Percentiles rank a stretch among this genome's conserved stretches.
These are phyloP conservation scores for Anguilla pacifica DNA, from an alignment of 2,797 vertebrate genomes.

Conservation along the genomic window DNA sequence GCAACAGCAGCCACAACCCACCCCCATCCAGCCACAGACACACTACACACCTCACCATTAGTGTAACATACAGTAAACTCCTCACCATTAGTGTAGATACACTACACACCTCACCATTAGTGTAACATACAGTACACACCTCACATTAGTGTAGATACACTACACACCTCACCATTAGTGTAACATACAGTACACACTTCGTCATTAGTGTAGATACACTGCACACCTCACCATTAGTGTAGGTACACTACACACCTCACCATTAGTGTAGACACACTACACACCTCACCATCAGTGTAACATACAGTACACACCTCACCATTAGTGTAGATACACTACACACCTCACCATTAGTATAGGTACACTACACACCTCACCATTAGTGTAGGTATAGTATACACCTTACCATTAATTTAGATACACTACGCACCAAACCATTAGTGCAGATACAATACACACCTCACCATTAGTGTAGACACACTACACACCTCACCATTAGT, in stretches of 20 bases:
- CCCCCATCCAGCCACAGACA: background rate
- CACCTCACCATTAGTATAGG: background rate
- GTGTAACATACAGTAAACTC: background rate
- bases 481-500: background rate
- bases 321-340: background rate
- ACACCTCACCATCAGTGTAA: background rate
- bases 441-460: no score
- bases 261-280: no score
- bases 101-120: background rate
- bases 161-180: no score
- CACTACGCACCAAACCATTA: no score
- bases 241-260: no score
- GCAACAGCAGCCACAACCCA: background rate
- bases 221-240: no score
- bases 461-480: no score
- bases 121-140: background rate
- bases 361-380: background rate
- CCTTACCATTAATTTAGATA: background rate
- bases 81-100: background rate
- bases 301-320: background rate
- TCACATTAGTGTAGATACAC: no score
- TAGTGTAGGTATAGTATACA: no score
- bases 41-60: background rate
- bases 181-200: no score
- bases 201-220: background rate